Evolutionary conservation across 2,797 vertebrate genomes (phyloP).

Genomic region (Aldrovandia affinis): DNA sequence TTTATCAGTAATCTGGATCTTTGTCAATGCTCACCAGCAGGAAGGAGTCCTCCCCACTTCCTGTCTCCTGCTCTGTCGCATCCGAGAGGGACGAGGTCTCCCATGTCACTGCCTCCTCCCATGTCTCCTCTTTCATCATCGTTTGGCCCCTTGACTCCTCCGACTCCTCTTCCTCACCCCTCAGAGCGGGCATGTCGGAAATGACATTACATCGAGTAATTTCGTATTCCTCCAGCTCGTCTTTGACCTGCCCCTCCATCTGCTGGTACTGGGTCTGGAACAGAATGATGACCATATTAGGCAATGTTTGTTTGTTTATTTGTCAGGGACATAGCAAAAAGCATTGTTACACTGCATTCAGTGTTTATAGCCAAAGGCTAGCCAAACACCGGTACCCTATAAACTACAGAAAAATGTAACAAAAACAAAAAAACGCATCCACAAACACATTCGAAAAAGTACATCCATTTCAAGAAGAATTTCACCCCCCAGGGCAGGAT

Average conservation of each 20-base stretch:
- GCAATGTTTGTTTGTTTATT: too few species aligned
- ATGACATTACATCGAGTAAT: not conserved
- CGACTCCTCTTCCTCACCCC: not conserved
- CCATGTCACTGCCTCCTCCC: not conserved
- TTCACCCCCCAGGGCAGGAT: too few species aligned
- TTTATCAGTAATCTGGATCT: not conserved
- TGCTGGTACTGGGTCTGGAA: not conserved
- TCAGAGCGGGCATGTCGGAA: not conserved
- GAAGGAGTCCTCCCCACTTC: not conserved
- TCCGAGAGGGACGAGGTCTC: not conserved
- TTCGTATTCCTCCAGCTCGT: not conserved
- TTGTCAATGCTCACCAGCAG: conserved; percentile 8
- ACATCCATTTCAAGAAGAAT: too few species aligned
- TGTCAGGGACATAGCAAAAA: too few species aligned
- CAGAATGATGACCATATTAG: too few species aligned
- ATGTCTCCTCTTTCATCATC: not conserved
- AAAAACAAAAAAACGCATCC: too few species aligned
- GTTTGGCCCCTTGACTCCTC: not conserved
- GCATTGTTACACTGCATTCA: too few species aligned
- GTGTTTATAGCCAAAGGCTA: too few species aligned
- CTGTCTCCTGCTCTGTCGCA: not conserved
- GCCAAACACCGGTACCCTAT: too few species aligned
- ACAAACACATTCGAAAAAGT: too few species aligned
- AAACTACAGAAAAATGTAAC: too few species aligned
- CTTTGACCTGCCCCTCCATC: not conserved